Base-by-base conservation (phyloP, 2,888 invertebrate genomes). In the Timema podura region DNA sequence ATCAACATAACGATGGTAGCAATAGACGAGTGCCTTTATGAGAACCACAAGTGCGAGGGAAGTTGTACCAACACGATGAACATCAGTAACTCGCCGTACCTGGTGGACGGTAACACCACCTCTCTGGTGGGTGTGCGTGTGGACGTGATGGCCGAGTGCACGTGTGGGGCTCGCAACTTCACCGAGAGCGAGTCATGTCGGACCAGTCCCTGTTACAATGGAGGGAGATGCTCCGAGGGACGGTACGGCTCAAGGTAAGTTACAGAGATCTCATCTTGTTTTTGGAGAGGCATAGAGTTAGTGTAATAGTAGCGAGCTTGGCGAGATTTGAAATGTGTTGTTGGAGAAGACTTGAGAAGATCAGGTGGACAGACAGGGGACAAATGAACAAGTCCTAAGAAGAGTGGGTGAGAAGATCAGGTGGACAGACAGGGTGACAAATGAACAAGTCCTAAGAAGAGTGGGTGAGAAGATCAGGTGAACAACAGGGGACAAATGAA, bases 41-140 rank as follows among this genome's bases (percentile, higher is more conserved):
- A 82, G 75, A 80, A 81, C 72, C 75, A 79, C 47, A 77, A 78
- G 65, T 83, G 82, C 73, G 82, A 82, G 76, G 83, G 82, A 0
- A 84, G 85, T 67, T 86, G 85, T 75, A 81, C 83, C 51, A 85
- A 85, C 75, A 76, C 76, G 13, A 77, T 85, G 11, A 79, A 80
- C 69, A 78, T 77, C 69, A 77, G 77, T 49, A 75, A 10, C 5
- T 16, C 48, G 61, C 81, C 80, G 0, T 80, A 80, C 69, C 77
- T 86, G 72, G 84, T 88, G 68, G 85, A 85, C 75, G 84, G 86
- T 30, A 88, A 88, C 77, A 81, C 82, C 49, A 86, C 87, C 0
- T 82, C 86, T 6, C 79, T 87, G 71, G 85, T 88, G 11, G 87
- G 86, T 15, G 84, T 88, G 5, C 81, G 84, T 59, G 82, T 86